These are phyloP conservation scores for Apostichopus parvimensis DNA, from an alignment of 35 echinoderm and acorn worm species.

Conservation along the genomic window DNA sequence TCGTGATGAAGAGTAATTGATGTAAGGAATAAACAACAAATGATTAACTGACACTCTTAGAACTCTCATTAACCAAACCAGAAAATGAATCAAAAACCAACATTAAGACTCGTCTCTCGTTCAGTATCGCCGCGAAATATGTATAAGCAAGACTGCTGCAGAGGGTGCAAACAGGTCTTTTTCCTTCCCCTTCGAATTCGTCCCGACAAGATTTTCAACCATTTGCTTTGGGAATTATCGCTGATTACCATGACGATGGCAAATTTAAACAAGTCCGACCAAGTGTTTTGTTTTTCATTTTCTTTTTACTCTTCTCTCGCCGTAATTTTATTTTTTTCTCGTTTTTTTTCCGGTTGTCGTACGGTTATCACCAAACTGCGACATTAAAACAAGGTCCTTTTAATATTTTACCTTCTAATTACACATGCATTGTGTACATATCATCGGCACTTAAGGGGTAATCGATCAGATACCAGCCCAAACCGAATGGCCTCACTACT, in stretches of 20 bases:
- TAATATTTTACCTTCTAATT: slow-evolving; percentile 59
- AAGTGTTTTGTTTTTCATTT: neutral
- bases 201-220: slow-evolving; percentile 1
- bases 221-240: slow-evolving; percentile 5
- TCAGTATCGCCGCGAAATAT: neutral
- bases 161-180: neutral
- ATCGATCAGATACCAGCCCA: slow-evolving; percentile 39
- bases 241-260: slow-evolving; percentile 9
- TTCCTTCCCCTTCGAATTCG: neutral
- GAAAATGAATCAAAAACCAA: neutral
- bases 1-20: slow-evolving; percentile 2
- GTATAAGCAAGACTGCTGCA: neutral
- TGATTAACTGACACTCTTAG: neutral
- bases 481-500: slow-evolving; percentile 29
- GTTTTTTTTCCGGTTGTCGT: neutral
- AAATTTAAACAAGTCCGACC: slow-evolving; percentile 19
- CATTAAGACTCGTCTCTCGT: neutral
- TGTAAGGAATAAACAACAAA: slow-evolving; percentile 14
- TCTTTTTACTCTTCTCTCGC: neutral
- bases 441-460: slow-evolving; percentile 50
- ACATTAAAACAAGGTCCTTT: slow-evolving; percentile 42
- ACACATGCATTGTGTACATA: slow-evolving; percentile 61
- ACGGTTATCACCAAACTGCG: slow-evolving; percentile 36
- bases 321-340: neutral
- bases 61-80: slow-evolving; percentile 2